Base-by-base conservation (phyloP, 2,113 vertebrate genomes). In the Sialia sialis region DNA sequence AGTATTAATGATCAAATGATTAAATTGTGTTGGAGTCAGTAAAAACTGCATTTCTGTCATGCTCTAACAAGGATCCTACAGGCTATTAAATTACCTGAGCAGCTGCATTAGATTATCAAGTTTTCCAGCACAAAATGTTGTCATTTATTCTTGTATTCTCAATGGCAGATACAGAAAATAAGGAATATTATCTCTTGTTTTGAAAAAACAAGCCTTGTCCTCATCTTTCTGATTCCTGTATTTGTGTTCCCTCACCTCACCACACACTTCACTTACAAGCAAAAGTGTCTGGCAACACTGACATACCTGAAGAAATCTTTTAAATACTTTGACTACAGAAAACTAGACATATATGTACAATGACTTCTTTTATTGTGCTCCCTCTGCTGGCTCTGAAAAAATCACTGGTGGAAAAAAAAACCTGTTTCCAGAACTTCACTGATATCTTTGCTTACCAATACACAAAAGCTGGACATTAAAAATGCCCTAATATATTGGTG, bases 361-460 rank as follows among this genome's bases (percentile, higher is more conserved):
- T 69, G 51, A 46, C 32, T 69, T 79, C 58, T 68, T 95, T 76
- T 93, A 76, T 16, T 93, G 87, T 92, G 85, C 94, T 94, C 96
- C 95, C 95, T 94, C 92, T 96, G 41, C 94, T 92, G 96, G 92
- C 38, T 76, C 67, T 62, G 70, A 49, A 63, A 63, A 72, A 84
- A 75, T 16, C 32, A 54, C 54, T 14, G 6, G 6, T 67, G 36
- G 30, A 39, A 68, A 81, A 79, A 78, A 44, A 56, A 3, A 26
- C 6, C 3, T 11, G 3, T 16, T 49, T 66, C 49, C 25, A 64
- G 16, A 67, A 46, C 12, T 22, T 21, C 6, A 17, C 12, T 38
- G 32, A 19, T 43, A 6, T 7, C 34, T 74, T 12, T 13, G 22
- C 25, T 75, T 26, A 30, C 4, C 19, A 48, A 34, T 1, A 38